These are phyloP conservation scores for Drosophila lutescens DNA, from an alignment of 2,888 invertebrate species.

Conservation along the genomic window DNA sequence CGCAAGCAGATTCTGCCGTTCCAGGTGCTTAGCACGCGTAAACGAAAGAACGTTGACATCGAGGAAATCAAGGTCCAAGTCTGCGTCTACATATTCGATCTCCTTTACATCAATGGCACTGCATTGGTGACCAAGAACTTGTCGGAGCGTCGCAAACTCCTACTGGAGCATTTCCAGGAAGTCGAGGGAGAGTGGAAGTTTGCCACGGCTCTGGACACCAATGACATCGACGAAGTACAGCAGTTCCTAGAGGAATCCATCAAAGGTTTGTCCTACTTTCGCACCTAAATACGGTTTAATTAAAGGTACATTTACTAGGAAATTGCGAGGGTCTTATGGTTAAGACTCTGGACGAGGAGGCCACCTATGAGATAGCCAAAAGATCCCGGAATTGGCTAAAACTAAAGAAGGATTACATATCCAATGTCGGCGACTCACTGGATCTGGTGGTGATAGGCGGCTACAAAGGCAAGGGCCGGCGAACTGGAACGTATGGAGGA, in stretches of 20 bases:
- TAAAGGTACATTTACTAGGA: constrained; percentile 84
- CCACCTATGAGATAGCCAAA: constrained; percentile 98
- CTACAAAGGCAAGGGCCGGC: constrained; percentile 95
- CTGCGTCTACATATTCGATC: constrained; percentile 98
- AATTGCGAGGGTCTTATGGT: constrained; percentile 99
- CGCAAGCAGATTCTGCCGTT: constrained; percentile 97
- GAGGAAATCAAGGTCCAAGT: constrained; percentile 89
- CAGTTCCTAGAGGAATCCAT: constrained; percentile 97
- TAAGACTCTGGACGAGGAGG: constrained; percentile 93
- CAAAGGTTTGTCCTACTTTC: constrained; percentile 86
- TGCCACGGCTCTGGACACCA: constrained; percentile 93
- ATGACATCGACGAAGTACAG: constrained; percentile 95
- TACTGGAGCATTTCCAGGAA: constrained; percentile 89
- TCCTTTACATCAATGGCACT: constrained; percentile 95
- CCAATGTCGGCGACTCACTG: constrained; percentile 97
- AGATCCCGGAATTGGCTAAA: constrained; percentile 97
- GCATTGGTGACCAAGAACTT: constrained; percentile 93
- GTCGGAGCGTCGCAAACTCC: constrained; percentile 88
- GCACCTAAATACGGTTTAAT: background rate
- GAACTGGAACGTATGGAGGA: constrained; percentile 97
- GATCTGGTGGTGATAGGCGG: constrained; percentile 98
- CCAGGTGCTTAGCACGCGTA: constrained; percentile 97
- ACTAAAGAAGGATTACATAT: constrained; percentile 98
- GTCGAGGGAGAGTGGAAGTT: constrained; percentile 93
- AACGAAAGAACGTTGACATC: constrained; percentile 91